Conservation (phyloP, 1,140 invertebrate genomes). For the Chrysoperla carnea region DNA sequence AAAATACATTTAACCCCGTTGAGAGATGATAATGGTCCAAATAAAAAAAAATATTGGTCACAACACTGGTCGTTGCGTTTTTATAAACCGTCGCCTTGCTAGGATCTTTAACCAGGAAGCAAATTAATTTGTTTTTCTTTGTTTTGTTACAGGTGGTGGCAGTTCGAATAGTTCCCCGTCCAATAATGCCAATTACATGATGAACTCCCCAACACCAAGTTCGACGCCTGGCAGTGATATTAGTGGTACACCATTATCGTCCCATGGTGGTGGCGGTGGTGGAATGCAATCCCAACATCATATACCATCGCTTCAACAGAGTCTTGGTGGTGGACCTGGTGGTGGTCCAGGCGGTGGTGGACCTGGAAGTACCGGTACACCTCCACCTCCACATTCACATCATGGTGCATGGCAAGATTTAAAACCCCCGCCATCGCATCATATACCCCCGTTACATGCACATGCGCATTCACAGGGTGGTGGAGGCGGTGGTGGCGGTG, state of each 20-base stretch:
- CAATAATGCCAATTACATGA: conserved; percentile 21
- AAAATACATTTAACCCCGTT: too few relatives aligned
- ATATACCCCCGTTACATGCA: neutral
- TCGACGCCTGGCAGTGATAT: conserved; percentile 23
- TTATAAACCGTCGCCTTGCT: too few relatives aligned
- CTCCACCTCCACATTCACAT: neutral
- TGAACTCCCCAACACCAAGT: conserved; percentile 20
- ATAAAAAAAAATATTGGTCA: too few relatives aligned
- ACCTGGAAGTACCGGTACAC: neutral
- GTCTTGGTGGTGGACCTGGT: neutral
- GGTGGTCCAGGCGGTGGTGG: neutral
- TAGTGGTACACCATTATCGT: conserved; percentile 11
- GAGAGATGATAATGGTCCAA: too few relatives aligned
- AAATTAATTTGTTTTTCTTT: too few relatives aligned
- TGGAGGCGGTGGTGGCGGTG: conserved; percentile 16
- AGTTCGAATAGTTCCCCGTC: conserved; percentile 19
- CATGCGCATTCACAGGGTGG: neutral
- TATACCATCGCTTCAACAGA: neutral
- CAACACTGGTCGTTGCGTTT: too few relatives aligned
- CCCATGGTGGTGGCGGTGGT: neutral
- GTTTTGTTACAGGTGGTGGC: conserved; percentile 12
- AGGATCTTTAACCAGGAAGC: too few relatives aligned
- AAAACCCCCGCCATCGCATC: neutral
- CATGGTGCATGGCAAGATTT: neutral
- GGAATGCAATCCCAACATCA: neutral